Evolutionary conservation across 2,888 invertebrate genomes (phyloP).

Genomic region (Zeuzera pyrina): DNA sequence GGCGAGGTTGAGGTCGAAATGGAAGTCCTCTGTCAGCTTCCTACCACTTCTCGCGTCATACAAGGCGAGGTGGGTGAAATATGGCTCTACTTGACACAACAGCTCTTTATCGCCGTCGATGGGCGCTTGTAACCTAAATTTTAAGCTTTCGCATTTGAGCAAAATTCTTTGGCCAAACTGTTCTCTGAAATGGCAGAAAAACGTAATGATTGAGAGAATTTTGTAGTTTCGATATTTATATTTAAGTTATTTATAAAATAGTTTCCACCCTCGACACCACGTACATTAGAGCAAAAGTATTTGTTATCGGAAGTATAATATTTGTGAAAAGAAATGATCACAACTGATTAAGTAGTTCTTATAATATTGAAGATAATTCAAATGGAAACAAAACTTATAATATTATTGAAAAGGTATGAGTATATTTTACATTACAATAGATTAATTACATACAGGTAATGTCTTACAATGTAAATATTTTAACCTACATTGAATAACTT

Average conservation of each 20-base stretch:
- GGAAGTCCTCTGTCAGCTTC: slow-evolving; percentile 95
- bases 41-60: slow-evolving; percentile 91
- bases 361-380: no score
- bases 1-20: slow-evolving; percentile 88
- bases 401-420: no score
- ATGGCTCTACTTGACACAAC: slow-evolving; percentile 92
- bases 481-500: no score
- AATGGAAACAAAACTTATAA: no score
- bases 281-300: no score
- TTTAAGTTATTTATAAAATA: neutral
- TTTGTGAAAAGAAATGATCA: no score
- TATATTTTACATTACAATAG: no score
- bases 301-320: no score
- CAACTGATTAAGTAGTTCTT: no score
- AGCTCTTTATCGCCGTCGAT: slow-evolving; percentile 83
- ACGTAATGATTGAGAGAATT: neutral
- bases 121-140: slow-evolving; percentile 87
- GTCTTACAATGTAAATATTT: no score
- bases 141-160: slow-evolving; percentile 86
- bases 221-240: neutral
- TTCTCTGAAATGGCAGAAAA: slow-evolving; percentile 80
- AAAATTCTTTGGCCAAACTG: slow-evolving; percentile 90
- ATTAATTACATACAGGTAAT: no score
- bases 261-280: no score
- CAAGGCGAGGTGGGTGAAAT: slow-evolving; percentile 89